Evolutionary conservation across 2,113 vertebrate genomes (phyloP).

Genomic region (Tachysurus vachellii): DNA sequence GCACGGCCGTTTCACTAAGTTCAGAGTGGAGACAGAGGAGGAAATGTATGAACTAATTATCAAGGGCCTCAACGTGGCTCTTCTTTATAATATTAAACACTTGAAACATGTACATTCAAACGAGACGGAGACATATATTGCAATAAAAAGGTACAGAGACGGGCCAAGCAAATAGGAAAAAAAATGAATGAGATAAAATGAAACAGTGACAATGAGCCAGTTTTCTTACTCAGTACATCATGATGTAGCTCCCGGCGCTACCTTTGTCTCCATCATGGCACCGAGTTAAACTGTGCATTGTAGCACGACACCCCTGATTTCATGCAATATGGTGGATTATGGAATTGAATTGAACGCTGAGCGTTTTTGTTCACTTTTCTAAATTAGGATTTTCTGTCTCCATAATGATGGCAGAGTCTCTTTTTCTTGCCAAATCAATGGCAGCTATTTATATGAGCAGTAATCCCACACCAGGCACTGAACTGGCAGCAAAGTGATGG

Average conservation of each 20-base stretch:
- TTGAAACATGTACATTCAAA: slow-evolving; percentile 42
- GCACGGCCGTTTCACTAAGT: slow-evolving; percentile 54
- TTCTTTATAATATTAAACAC: slow-evolving; percentile 49
- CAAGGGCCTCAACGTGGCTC: slow-evolving; percentile 35
- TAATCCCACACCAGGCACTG: slow-evolving; percentile 71
- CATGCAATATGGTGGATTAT: slow-evolving; percentile 77
- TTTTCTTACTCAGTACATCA: slow-evolving; percentile 64
- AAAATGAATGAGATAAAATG: slow-evolving; percentile 62
- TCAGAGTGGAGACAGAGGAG: slow-evolving; percentile 43
- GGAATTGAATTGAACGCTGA: slow-evolving; percentile 72
- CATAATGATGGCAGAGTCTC: slow-evolving; percentile 75
- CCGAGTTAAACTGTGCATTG: slow-evolving; percentile 74
- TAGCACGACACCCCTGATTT: slow-evolving; percentile 75
- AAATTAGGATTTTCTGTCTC: slow-evolving; percentile 81
- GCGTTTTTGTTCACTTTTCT: slow-evolving; percentile 76
- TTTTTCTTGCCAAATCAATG: slow-evolving; percentile 75
- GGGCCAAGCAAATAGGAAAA: slow-evolving; percentile 63
- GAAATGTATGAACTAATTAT: slow-evolving; percentile 59
- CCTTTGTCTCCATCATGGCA: slow-evolving; percentile 74
- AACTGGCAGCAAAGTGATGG: slow-evolving; percentile 69
- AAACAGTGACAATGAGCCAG: slow-evolving; percentile 59
- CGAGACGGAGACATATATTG: slow-evolving; percentile 45
- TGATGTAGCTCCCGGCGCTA: slow-evolving; percentile 71
- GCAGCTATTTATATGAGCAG: slow-evolving; percentile 77
- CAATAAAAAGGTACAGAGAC: slow-evolving; percentile 54